Evolutionary conservation across 1,140 invertebrate species (phyloP).

Genomic region (Hylyphantes graminicola): DNA sequence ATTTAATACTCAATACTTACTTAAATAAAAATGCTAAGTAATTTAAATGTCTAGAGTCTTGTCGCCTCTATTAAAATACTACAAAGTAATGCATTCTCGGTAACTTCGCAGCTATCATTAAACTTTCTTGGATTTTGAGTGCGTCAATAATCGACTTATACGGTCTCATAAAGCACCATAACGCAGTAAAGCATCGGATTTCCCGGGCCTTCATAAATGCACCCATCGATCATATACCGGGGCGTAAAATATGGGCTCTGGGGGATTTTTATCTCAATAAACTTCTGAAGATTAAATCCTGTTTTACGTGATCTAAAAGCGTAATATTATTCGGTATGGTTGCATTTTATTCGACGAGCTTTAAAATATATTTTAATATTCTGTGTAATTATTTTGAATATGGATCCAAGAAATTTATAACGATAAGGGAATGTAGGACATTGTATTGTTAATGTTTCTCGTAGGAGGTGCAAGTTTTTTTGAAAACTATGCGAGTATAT

Average conservation of each 20-base stretch:
- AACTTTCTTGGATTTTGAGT: slow-evolving; percentile 45
- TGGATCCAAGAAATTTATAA: too few relatives aligned
- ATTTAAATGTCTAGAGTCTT: too few relatives aligned
- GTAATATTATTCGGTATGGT: too few relatives aligned
- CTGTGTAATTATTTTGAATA: too few relatives aligned
- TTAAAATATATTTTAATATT: too few relatives aligned
- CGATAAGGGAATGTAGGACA: too few relatives aligned
- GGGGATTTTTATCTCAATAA: slow-evolving; percentile 51
- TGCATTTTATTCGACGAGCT: too few relatives aligned
- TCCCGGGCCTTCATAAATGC: slow-evolving; percentile 51
- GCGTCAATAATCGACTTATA: slow-evolving; percentile 53
- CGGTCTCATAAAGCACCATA: slow-evolving; percentile 32
- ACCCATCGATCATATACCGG: slow-evolving; percentile 39
- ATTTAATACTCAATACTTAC: not conserved
- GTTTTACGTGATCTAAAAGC: too few relatives aligned
- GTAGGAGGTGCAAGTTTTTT: too few relatives aligned
- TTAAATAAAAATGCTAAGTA: too few relatives aligned
- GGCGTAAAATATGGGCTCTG: slow-evolving; percentile 11
- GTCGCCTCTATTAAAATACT: slow-evolving; percentile 5
- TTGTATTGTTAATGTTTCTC: too few relatives aligned
- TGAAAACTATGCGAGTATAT: too few relatives aligned
- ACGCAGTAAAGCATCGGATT: slow-evolving; percentile 19
- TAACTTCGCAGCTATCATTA: slow-evolving; percentile 51
- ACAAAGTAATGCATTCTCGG: slow-evolving; percentile 30
- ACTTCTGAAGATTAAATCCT: slow-evolving; percentile 1